Evolutionary conservation across 2,797 vertebrate species (phyloP).

Genomic region (Calcarius lapponicus): DNA sequence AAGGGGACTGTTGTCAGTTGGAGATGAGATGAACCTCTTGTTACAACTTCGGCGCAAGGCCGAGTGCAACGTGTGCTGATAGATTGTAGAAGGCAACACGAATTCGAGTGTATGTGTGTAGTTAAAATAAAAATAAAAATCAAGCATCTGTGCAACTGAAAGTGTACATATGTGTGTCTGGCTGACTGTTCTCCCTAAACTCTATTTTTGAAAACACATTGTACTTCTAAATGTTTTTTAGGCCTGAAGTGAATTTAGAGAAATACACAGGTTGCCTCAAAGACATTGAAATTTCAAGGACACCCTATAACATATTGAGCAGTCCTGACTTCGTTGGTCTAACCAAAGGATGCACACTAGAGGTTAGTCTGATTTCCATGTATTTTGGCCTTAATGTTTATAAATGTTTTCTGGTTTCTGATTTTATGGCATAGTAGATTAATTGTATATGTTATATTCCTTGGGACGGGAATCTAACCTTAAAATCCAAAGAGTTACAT

Average conservation of each 20-base stretch:
- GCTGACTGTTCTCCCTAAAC: background rate
- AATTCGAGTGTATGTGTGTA: background rate
- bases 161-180: background rate
- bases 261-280: conserved; percentile 92
- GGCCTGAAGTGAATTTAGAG: conserved; percentile 90
- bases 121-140: background rate
- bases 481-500: background rate
- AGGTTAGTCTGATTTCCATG: conserved; percentile 74
- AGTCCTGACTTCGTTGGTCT: conserved; percentile 93
- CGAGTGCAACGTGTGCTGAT: background rate
- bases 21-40: background rate
- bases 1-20: background rate
- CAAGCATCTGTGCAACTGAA: background rate
- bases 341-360: conserved; percentile 89
- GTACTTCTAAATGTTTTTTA: conserved; percentile 64
- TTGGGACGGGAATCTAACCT: background rate
- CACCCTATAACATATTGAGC: conserved; percentile 92
- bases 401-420: background rate
- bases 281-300: conserved; percentile 96
- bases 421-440: background rate
- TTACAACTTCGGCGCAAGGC: background rate
- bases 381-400: background rate
- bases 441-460: background rate
- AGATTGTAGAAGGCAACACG: background rate
- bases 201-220: background rate